Evolutionary conservation across 2,113 vertebrate genomes (phyloP).

Genomic region (Sorex fumeus): DNA sequence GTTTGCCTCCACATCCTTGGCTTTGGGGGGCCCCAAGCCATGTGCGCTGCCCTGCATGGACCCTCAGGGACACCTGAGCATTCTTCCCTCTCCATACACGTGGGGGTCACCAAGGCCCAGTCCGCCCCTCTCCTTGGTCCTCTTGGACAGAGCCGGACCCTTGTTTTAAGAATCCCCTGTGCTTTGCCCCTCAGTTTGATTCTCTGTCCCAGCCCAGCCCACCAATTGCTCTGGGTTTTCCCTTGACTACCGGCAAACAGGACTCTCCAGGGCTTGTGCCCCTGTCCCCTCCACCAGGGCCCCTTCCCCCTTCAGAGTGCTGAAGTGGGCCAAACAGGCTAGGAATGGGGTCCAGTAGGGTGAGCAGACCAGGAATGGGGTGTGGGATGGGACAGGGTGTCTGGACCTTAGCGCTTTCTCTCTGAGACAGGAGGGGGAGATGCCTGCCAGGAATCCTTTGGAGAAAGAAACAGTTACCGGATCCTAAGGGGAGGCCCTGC

Average conservation of each 20-base stretch:
- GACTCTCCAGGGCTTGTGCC: not conserved
- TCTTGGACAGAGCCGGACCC: not conserved
- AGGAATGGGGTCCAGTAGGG: not conserved
- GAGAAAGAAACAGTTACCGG: conserved; percentile 31
- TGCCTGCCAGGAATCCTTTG: conserved; percentile 11
- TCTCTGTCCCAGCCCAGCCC: not conserved
- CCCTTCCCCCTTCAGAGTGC: not conserved
- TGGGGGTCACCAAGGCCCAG: not conserved
- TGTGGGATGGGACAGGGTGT: not conserved
- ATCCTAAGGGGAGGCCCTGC: not conserved
- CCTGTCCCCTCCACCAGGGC: not conserved
- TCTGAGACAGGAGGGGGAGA: not conserved
- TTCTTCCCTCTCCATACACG: not conserved
- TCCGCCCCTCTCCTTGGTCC: not conserved
- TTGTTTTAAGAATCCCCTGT: not conserved
- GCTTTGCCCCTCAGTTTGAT: not conserved
- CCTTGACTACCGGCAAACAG: not conserved
- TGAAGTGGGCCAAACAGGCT: not conserved
- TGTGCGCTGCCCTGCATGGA: not conserved
- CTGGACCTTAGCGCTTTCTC: not conserved
- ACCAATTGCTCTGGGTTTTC: not conserved
- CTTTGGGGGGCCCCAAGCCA: not conserved
- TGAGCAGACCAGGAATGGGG: not conserved
- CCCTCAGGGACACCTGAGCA: not conserved
- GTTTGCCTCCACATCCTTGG: conserved; percentile 30